Evolutionary conservation across 2,888 invertebrate species (phyloP), one percentile per base, ranked within the genome.

Genomic region (Apamea sordens): DNA sequence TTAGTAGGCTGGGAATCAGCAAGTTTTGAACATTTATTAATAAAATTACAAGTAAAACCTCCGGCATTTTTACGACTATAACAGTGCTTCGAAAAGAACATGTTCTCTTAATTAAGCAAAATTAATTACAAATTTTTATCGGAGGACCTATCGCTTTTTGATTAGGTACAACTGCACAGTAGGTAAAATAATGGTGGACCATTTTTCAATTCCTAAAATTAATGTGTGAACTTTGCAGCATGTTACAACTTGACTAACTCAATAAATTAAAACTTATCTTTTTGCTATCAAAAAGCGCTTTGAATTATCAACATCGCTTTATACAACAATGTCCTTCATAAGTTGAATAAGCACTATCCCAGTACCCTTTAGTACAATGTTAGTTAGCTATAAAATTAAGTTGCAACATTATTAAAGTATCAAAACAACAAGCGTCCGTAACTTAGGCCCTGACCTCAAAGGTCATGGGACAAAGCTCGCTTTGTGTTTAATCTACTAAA

Each of bases 391-490:
- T 84, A 77, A 85, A 82, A 85, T 82, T 64, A 75, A 84, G 77
- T 65, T 65, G 61, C 50, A 84, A 74, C 44, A 71, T 82, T 86
- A 83, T 82, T 84, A 76, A 73, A 79, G 71, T 79, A 86, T 84
- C 81, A 84, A 84, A 88, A 71, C 85, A 87, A 88, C 83, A 72
- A 18, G 59, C 82, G 82, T 84, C 82, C 77, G 81, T 88, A 81
- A 79, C 85, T 86, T 88, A 84, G 74, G 84, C 79, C 79, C 80
- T 83, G 82, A 86, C 84, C 86, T 74, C 73, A 86, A 86, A 91
- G 90, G 91, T 91, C 91, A 91, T 91, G 91, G 89, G 88, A 90
- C 89, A 89, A 86, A 88, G 88, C 87, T 86, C 68, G 89, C 89
- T 87, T 89, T 88, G 86, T 89, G 84, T 90, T 88, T 89, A 89